A percentile compares a stretch with the other conserved stretches of the same genome.
Conservation (phyloP, 2,888 invertebrate genomes). For the Iselma pallidipennis region DNA sequence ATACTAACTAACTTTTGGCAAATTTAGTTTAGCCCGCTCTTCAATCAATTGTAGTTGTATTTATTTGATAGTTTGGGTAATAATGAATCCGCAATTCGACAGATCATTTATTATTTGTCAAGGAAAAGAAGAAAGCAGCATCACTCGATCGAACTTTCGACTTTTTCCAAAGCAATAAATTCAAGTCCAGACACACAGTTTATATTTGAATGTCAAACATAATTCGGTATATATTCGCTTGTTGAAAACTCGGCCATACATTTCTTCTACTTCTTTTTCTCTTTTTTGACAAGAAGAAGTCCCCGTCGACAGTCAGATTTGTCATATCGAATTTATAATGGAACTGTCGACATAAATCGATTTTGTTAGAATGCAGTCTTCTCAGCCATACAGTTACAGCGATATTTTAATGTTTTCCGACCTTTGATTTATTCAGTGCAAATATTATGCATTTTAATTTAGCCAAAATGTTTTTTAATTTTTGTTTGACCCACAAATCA, state of each 20-base stretch:
- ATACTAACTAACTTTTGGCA: too few relatives aligned
- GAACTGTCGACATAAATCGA: slow-evolving; percentile 16
- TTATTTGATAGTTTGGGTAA: neutral
- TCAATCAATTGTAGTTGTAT: too few relatives aligned
- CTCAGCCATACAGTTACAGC: too few relatives aligned
- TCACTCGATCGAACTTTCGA: neutral
- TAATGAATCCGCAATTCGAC: neutral
- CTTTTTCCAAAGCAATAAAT: neutral
- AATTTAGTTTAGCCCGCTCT: too few relatives aligned
- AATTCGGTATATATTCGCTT: neutral
- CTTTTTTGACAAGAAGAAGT: neutral
- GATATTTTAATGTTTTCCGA: too few relatives aligned
- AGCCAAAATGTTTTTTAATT: too few relatives aligned
- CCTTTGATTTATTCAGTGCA: too few relatives aligned
- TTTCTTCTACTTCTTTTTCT: neutral
- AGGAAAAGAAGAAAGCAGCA: neutral
- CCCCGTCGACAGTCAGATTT: slow-evolving; percentile 14
- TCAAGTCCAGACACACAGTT: neutral
- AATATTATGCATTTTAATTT: too few relatives aligned
- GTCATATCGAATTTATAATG: slow-evolving; percentile 21
- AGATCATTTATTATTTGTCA: neutral
- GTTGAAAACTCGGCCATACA: neutral
- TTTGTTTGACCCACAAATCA: too few relatives aligned
- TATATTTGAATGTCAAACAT: neutral
- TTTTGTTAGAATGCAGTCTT: too few relatives aligned